phyloP scores from a whole-genome alignment of 2,888 invertebrate genomes.

The Nomada flava region DNA sequence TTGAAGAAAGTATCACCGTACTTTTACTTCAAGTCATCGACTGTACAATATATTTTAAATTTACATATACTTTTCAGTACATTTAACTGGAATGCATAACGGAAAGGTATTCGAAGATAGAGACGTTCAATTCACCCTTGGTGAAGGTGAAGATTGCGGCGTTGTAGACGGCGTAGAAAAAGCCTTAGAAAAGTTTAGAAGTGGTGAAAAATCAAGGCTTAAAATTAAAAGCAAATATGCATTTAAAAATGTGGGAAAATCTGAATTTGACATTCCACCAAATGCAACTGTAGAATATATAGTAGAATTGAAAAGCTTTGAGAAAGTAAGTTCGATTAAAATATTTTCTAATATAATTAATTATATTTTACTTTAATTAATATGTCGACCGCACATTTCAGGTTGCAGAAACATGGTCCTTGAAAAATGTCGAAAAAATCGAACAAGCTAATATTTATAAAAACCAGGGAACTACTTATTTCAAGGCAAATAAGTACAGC shows the following conservation, averaged over 20 bases:
- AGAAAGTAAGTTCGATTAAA: conserved; percentile 86
- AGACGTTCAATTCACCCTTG: conserved; percentile 92
- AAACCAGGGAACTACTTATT: conserved; percentile 95
- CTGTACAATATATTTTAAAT: background rate
- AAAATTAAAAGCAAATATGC: conserved; percentile 92
- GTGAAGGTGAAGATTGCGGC: conserved; percentile 92
- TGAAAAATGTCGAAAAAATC: conserved; percentile 92
- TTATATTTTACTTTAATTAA: conserved; percentile 11
- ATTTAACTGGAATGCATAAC: conserved; percentile 89
- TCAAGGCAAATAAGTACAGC: conserved; percentile 91
- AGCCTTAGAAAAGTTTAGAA: conserved; percentile 92
- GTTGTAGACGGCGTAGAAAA: conserved; percentile 93
- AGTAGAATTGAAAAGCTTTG: conserved; percentile 93
- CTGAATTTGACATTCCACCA: conserved; percentile 90
- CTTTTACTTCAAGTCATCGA: no score
- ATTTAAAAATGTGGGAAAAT: conserved; percentile 90
- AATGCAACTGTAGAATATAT: conserved; percentile 92
- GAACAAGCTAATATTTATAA: conserved; percentile 93
- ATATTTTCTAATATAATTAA: conserved; percentile 23
- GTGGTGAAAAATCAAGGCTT: conserved; percentile 91
- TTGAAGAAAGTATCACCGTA: background rate
- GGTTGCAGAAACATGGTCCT: conserved; percentile 92
- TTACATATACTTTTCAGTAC: conserved; percentile 85
- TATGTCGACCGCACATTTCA: conserved; percentile 77
- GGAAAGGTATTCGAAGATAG: conserved; percentile 91